These are phyloP conservation scores for Camptogramma bilineatum DNA, from an alignment of 2,888 invertebrate genomes.

Conservation along the genomic window DNA sequence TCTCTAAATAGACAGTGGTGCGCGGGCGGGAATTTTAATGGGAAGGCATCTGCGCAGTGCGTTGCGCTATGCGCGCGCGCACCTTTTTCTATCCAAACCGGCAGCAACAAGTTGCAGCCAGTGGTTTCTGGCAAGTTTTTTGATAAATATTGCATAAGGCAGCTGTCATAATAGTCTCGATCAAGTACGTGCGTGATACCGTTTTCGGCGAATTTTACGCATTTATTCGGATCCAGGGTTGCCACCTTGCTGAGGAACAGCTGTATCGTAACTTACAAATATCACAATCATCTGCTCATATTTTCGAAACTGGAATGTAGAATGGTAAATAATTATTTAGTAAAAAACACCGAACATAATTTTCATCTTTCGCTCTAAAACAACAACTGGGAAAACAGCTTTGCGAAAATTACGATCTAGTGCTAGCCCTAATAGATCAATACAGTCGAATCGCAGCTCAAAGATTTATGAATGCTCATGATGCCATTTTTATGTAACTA, in stretches of 20 bases:
- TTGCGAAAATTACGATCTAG: not conserved
- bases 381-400: slow-evolving; percentile 4
- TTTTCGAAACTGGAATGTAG: not conserved
- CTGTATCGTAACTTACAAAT: slow-evolving; percentile 6
- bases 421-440: slow-evolving; percentile 27
- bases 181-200: slow-evolving; percentile 32
- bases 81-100: slow-evolving; percentile 58
- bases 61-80: slow-evolving; percentile 61
- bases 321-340: not conserved
- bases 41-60: slow-evolving; percentile 58
- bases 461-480: slow-evolving; percentile 42
- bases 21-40: slow-evolving; percentile 80
- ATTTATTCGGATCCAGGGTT: slow-evolving; percentile 30
- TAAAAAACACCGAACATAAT: not conserved
- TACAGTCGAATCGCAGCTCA: slow-evolving; percentile 25
- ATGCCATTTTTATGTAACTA: slow-evolving; percentile 57
- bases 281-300: not conserved
- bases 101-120: slow-evolving; percentile 59
- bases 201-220: slow-evolving; percentile 34
- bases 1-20: slow-evolving; percentile 76
- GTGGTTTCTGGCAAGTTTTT: slow-evolving; percentile 56
- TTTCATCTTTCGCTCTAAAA: not conserved
- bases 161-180: slow-evolving; percentile 46
- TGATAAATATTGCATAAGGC: slow-evolving; percentile 47
- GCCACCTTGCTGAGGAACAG: slow-evolving; percentile 6